Percentiles rank a stretch among this genome's conserved stretches.
These are phyloP conservation scores for Sclerurus mexicanus DNA, from an alignment of 2,113 vertebrate genomes.

Conservation along the genomic window DNA sequence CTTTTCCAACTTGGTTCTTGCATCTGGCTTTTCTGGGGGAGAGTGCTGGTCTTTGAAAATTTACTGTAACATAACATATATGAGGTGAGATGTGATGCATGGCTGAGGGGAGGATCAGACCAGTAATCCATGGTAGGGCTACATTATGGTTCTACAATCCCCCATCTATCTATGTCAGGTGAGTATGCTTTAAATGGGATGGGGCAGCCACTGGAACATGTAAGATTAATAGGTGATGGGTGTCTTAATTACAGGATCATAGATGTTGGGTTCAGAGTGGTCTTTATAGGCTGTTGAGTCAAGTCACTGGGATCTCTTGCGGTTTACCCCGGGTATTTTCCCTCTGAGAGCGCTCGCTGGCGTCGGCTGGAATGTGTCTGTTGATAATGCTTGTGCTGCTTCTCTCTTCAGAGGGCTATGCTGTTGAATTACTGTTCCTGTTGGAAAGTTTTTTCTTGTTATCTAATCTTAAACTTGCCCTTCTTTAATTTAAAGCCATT, in stretches of 20 bases:
- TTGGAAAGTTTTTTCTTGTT: conserved; percentile 35
- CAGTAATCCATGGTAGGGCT: conserved; percentile 31
- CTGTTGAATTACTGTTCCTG: conserved; percentile 13
- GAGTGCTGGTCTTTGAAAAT: neutral
- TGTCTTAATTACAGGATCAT: conserved; percentile 44
- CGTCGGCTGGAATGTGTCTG: neutral
- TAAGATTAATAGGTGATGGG: conserved; percentile 56
- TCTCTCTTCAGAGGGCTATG: neutral
- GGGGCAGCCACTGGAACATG: conserved; percentile 4
- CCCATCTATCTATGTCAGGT: conserved; percentile 26
- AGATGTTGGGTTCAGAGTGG: conserved; percentile 1
- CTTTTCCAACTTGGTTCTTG: neutral
- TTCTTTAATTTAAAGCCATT: conserved; percentile 61
- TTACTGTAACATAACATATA: conserved; percentile 8
- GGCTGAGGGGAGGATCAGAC: conserved; percentile 33
- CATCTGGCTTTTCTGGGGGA: neutral
- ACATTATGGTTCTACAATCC: neutral
- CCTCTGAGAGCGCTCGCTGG: neutral
- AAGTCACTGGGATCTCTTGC: neutral
- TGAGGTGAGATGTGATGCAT: conserved; percentile 53
- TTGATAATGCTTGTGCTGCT: neutral
- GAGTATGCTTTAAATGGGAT: conserved; percentile 11
- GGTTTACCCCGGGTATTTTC: conserved; percentile 31
- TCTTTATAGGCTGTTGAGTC: conserved; percentile 2
- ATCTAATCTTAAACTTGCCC: conserved; percentile 43